Evolutionary conservation across 2,113 vertebrate species (phyloP).

Genomic region (Tursiops truncatus): DNA sequence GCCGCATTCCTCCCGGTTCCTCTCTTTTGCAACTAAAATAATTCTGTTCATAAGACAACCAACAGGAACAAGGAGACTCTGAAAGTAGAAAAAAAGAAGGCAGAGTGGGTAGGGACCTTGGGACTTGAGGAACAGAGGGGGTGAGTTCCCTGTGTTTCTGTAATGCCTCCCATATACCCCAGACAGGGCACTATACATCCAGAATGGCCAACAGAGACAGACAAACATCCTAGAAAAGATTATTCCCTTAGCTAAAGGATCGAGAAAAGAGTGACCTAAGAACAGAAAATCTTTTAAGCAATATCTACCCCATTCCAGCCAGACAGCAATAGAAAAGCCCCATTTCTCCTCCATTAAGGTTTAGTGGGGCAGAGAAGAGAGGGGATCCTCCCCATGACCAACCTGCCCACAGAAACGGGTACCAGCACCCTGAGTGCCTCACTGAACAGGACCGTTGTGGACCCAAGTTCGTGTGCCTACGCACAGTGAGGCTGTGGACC

Average conservation of each 20-base stretch:
- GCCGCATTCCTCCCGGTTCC: too few relatives aligned
- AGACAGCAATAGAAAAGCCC: not conserved
- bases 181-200: rapidly evolving
- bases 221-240: not conserved
- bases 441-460: too few relatives aligned
- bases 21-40: not conserved
- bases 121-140: rapidly evolving
- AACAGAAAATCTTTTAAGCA: not conserved
- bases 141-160: rapidly evolving
- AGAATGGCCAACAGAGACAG: not conserved
- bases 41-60: rapidly evolving
- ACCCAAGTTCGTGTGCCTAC: too few relatives aligned
- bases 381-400: too few relatives aligned
- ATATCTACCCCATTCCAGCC: not conserved
- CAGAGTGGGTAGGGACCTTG: rapidly evolving
- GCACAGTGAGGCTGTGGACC: too few relatives aligned
- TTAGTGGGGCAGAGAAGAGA: not conserved
- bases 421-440: rapidly evolving
- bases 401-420: too few relatives aligned
- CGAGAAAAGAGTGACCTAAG: too few relatives aligned
- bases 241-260: not conserved
- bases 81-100: rapidly evolving
- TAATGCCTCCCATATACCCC: rapidly evolving
- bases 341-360: rapidly evolving
- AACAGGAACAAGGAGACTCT: not conserved